Conservation (phyloP, 2,888 invertebrate species). For the Phorcus lineatus region DNA sequence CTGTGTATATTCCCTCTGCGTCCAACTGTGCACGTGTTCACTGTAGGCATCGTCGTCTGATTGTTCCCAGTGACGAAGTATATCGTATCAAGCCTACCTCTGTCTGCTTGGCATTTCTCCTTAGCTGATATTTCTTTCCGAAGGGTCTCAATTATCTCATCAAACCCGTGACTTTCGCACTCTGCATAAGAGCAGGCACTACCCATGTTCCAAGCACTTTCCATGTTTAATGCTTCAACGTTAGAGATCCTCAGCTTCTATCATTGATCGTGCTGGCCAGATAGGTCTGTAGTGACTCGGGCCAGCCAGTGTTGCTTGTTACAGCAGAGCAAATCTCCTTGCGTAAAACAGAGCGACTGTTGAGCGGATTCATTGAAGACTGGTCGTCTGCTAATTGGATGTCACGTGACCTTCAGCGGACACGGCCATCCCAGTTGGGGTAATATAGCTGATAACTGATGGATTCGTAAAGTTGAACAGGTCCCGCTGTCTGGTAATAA, state of each 20-base stretch:
- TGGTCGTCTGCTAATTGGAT: slow-evolving; percentile 13
- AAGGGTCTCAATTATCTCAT: not conserved
- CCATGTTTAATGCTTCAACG: not conserved
- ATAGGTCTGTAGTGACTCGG: no score
- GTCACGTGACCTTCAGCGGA: not conserved
- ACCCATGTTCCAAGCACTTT: not conserved
- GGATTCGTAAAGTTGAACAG: no score
- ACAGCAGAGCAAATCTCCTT: not conserved
- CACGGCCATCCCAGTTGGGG: not conserved
- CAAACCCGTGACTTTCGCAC: not conserved
- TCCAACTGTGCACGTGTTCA: not conserved
- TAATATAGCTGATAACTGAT: no score
- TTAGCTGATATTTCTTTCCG: not conserved
- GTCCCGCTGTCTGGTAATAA: no score
- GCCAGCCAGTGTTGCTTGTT: not conserved
- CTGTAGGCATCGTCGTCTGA: not conserved
- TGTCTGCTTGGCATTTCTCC: not conserved
- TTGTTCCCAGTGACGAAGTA: not conserved
- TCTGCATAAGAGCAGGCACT: not conserved
- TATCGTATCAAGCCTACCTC: not conserved
- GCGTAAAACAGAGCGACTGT: not conserved
- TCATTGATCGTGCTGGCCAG: not conserved
- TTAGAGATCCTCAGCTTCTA: not conserved
- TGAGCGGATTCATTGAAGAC: not conserved
- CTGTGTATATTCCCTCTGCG: not conserved